Evolutionary conservation across 2,888 invertebrate species (phyloP), one percentile per base, ranked within the genome.

Genomic region (Drosophila sordidapex): DNA sequence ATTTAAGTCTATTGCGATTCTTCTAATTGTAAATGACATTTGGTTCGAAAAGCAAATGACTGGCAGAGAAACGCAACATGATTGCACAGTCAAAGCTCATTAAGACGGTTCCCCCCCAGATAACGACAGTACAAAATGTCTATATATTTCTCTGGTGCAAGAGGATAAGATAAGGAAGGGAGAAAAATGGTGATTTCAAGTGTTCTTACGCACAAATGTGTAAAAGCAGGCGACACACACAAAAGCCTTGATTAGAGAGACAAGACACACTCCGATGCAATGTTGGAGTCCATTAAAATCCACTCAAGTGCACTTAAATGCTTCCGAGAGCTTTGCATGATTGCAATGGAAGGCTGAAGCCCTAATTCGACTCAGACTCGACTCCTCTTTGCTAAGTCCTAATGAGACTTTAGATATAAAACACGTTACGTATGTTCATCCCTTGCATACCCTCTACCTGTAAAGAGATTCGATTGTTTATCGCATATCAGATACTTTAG

Each of bases 281-380:
- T 73, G 68, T 73, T 58, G 82, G 60, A 79, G 88, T 90, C 90
- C 87, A 87, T 87, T 87, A 87, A 89, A 89, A 87, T 87, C 81
- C 86, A 88, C 90, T 87, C 86, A 87, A 87, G 88, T 87, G 90
- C 83, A 88, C 88, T 88, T 87, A 87, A 89, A 90, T 70, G 86
- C 76, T 90, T 89, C 90, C 90, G 87, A 90, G 90, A 83, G 74
- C 81, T 85, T 76, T 33, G 66, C 59, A 72, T 72, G 29, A 61
- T 66, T 70, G 69, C 65, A 70, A 63, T 65, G 53, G 46, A 31
- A 27, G 21, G 8, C 43, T 46, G 59, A 29, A 52, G 31, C 64
- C 40, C 54, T 35, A 38, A 70, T 74, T 62, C 57, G n/a, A 69
- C 46, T 63, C 38, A n/a, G 46, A 53, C n/a, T 56, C 25, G 43